Conservation (phyloP, 2,888 invertebrate species). For the Tenthredo livida region DNA sequence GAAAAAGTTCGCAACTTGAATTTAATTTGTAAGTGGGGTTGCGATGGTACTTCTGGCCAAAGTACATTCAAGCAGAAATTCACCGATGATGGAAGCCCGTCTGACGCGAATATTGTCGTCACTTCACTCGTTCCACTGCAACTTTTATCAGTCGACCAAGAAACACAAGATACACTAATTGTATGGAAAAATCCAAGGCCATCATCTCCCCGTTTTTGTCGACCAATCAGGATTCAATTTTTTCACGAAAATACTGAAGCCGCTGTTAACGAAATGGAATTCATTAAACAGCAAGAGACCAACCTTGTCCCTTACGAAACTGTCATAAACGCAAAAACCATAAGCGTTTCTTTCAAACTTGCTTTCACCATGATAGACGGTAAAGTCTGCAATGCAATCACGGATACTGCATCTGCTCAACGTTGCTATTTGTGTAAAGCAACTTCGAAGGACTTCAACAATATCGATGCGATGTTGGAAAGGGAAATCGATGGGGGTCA, state of each 20-base stretch:
- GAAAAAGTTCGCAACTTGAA: constrained; percentile 53
- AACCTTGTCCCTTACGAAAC: constrained; percentile 55
- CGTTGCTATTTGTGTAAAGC: constrained; percentile 59
- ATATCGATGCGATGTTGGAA: constrained; percentile 53
- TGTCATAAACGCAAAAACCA: constrained; percentile 48
- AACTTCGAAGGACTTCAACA: constrained; percentile 58
- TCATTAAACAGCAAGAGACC: constrained; percentile 22
- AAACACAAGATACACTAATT: neutral
- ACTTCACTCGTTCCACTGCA: constrained; percentile 45
- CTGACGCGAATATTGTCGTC: constrained; percentile 50
- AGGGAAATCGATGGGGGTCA: constrained; percentile 40
- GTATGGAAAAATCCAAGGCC: constrained; percentile 50
- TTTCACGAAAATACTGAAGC: constrained; percentile 49
- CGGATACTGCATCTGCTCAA: constrained; percentile 54
- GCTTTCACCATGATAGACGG: constrained; percentile 58
- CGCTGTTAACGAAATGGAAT: constrained; percentile 28
- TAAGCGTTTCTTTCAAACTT: constrained; percentile 55
- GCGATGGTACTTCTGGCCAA: constrained; percentile 59
- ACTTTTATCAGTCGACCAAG: neutral
- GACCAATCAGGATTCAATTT: constrained; percentile 54
- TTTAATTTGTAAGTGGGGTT: constrained; percentile 63
- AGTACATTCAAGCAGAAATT: constrained; percentile 58
- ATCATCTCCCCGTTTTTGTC: constrained; percentile 54
- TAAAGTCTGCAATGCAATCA: constrained; percentile 58
- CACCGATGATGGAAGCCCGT: constrained; percentile 36